Base-by-base conservation (phyloP, 2,113 vertebrate species). In the Australoheros scitulus region DNA sequence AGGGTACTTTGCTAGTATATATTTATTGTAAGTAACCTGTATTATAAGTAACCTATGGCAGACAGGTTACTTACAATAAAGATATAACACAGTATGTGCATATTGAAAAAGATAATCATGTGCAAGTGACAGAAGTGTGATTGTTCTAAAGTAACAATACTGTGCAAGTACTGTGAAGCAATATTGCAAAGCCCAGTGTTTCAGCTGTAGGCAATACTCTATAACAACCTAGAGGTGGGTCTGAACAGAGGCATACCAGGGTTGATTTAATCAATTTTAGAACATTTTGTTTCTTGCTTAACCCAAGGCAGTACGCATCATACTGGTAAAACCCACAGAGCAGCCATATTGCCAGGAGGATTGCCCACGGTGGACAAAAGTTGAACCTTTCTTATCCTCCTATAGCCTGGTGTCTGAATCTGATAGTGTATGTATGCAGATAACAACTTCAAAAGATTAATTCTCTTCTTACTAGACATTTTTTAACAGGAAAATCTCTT, bases 361-460 rank as follows among this genome's bases (percentile, higher is more conserved):
- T 91, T 89, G 94, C 94, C 92, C 88, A 90, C 5, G 92, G 94
- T 93, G 83, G 90, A 94, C 82, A 88, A 90, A 93, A 91, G 63
- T 83, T 85, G 79, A 87, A 91, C 86, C 86, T 89, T 82, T 90
- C 83, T 91, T 86, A 93, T 93, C 90, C 91, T 85, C 84, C 89
- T 87, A 90, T 81, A 94, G 84, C 85, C 81, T 32, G 26, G 60
- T 76, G 88, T 86, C 87, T 77, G 79, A 90, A 80, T 87, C 89
- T 88, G 90, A 87, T 84, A 79, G 81, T 17, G 59, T 84, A 82
- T 87, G 83, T 81, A 92, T 88, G 80, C 82, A 84, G 91, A 92
- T 95, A 94, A 94, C 89, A 92, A 94, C 90, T 94, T 94, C 90
- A 94, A 89, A 95, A 94, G 94, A 93, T 91, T 91, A 87, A 93